Evolutionary conservation across 1,140 invertebrate species (phyloP), one percentile per base, ranked within the genome.

Genomic region (Lordiphosa stackelbergi): DNA sequence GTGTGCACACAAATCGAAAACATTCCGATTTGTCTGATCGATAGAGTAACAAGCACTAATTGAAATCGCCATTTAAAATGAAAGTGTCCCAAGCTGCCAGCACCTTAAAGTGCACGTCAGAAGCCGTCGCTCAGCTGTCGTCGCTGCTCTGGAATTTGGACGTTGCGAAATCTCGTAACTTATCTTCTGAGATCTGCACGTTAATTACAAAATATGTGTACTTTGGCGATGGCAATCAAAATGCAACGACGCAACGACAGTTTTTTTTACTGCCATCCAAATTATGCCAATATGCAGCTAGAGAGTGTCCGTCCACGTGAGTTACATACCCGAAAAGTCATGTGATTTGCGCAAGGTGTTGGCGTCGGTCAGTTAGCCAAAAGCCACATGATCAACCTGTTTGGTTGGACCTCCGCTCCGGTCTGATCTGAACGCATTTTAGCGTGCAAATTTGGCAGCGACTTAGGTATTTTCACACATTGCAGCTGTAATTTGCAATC

Each of bases 31-130:
- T 58, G 53, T 65, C 49, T 71, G 37, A 43, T 43, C 58, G 66
- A 63, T 70, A 61, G 41, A 72, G 69, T 51, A 78, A 79, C 75
- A 66, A 55, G 74, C 74, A 81, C 78, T 81, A 81, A 81, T 81
- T 81, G 77, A 84, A 83, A 77, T 81, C 57, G 51, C 77, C 77
- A 66, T 83, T 77, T 83, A 51, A 53, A 81, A 63, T 53, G 72
- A 81, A 83, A 81, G 72, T 81, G 77, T 77, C 72, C 68, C 68
- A 81, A 75, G 72, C 55, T 36, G 34, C 28, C 52, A 43, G 65
- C 75, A 75, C 72, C 77, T 59, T 55, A 68, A 71, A 61, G 56
- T 66, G 53, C 45, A 38, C 40, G 57, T 64, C 57, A 57, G 46
- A 58, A 40, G 41, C 53, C 53, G 65, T 46, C 57, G 37, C 13